Conservation (phyloP, 1,140 invertebrate genomes). For the Zophobas atratus region DNA sequence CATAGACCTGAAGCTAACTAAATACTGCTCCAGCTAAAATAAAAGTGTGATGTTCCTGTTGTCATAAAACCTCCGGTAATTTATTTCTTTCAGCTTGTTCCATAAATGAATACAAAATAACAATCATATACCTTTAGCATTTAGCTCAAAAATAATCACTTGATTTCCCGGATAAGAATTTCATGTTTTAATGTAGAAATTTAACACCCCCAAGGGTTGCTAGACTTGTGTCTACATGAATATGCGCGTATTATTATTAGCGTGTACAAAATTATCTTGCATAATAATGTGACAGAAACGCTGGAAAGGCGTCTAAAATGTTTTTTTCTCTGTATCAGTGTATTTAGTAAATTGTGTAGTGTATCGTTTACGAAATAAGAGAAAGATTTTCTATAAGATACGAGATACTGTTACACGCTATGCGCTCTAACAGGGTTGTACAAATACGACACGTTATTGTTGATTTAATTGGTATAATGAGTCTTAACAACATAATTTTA, state of each 20-base stretch:
- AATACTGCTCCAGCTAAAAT: too few species aligned
- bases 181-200: constrained; percentile 1
- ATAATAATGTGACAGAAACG: constrained; percentile 31
- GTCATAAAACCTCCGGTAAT: too few species aligned
- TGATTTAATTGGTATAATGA: constrained; percentile 24
- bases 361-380: background rate
- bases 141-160: background rate
- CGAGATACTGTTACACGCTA: background rate
- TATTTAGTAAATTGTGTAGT: background rate
- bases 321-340: constrained; percentile 6
- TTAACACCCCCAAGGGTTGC: background rate
- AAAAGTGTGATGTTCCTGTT: too few species aligned
- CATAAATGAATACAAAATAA: too few species aligned
- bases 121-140: too few species aligned
- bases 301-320: background rate
- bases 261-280: constrained; percentile 23
- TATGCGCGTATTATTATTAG: constrained; percentile 32
- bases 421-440: background rate
- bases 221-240: constrained; percentile 11
- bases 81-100: too few species aligned
- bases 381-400: constrained; percentile 12
- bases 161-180: background rate
- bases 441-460: constrained; percentile 5
- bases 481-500: constrained; percentile 20
- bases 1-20: too few species aligned